Percentiles rank a stretch among this genome's conserved stretches.
Conservation (phyloP, 2,113 vertebrate genomes). For the Cranoglanis bouderius region DNA sequence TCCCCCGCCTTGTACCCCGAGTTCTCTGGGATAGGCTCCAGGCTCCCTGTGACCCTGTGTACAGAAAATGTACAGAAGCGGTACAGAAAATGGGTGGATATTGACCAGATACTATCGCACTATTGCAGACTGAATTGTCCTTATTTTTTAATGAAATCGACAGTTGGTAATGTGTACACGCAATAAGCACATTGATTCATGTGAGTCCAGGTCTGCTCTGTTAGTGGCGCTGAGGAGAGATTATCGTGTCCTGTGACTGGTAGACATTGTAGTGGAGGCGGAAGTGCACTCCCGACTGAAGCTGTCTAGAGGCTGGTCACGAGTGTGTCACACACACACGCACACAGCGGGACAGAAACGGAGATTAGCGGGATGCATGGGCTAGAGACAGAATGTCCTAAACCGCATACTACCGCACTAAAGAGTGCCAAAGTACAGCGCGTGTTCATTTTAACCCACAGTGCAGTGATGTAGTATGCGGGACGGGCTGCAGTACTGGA, state of each 20-base stretch:
- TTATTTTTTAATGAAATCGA: no score
- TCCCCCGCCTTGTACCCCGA: no score
- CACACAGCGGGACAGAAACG: background rate
- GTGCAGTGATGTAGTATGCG: background rate
- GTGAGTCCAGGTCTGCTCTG: background rate
- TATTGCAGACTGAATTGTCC: background rate
- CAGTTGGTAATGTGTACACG: background rate
- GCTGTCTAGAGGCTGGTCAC: conserved; percentile 52
- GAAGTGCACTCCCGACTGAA: conserved; percentile 52
- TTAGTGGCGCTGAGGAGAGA: conserved; percentile 17
- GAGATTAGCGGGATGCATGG: background rate
- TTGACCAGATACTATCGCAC: background rate
- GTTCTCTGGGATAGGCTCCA: no score
- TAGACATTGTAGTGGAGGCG: conserved; percentile 55
- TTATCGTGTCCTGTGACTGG: conserved; percentile 42
- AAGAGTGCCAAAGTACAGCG: background rate
- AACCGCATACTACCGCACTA: background rate
- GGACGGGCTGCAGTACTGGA: conserved; percentile 43
- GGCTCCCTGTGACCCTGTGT: no score
- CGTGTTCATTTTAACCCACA: background rate
- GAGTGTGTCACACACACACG: conserved; percentile 50
- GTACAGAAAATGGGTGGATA: no score
- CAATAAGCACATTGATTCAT: background rate
- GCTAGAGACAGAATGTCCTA: conserved; percentile 4
- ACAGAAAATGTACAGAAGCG: no score